Conservation (phyloP, 2,888 invertebrate species). For the Nephrotoma flavescens region DNA sequence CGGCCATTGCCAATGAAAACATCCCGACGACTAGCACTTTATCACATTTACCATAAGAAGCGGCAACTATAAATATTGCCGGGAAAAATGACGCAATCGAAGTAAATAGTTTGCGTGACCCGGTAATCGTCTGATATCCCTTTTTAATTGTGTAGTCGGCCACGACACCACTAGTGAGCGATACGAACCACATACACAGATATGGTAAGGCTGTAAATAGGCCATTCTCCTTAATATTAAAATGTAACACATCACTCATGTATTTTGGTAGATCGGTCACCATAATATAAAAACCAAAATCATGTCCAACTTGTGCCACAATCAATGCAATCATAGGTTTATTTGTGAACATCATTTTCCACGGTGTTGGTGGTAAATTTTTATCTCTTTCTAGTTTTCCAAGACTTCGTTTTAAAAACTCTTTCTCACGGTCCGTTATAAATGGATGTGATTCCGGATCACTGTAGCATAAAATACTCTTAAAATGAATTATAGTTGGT, state of each 20-base stretch:
- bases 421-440: conserved; percentile 54
- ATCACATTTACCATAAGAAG: conserved; percentile 56
- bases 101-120: conserved; percentile 48
- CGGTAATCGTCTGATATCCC: conserved; percentile 38
- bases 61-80: conserved; percentile 49
- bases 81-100: conserved; percentile 53
- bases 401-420: conserved; percentile 48
- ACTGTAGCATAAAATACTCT: conserved; percentile 48
- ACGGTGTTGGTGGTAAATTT: conserved; percentile 48
- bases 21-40: conserved; percentile 41
- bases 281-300: conserved; percentile 52
- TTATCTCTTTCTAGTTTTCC: conserved; percentile 37
- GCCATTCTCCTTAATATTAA: conserved; percentile 44
- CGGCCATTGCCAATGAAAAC: conserved; percentile 51
- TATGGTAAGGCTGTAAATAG: conserved; percentile 45
- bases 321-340: conserved; percentile 61
- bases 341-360: conserved; percentile 55
- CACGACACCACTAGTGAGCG: conserved; percentile 43
- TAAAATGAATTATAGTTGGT: conserved; percentile 10
- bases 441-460: conserved; percentile 60
- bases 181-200: conserved; percentile 43
- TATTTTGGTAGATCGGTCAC: conserved; percentile 49
- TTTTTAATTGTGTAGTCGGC: conserved; percentile 53
- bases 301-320: conserved; percentile 52
- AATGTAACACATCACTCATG: conserved; percentile 44